Base-by-base conservation (phyloP, 2,113 vertebrate species). In the Collichthys lucidus region DNA sequence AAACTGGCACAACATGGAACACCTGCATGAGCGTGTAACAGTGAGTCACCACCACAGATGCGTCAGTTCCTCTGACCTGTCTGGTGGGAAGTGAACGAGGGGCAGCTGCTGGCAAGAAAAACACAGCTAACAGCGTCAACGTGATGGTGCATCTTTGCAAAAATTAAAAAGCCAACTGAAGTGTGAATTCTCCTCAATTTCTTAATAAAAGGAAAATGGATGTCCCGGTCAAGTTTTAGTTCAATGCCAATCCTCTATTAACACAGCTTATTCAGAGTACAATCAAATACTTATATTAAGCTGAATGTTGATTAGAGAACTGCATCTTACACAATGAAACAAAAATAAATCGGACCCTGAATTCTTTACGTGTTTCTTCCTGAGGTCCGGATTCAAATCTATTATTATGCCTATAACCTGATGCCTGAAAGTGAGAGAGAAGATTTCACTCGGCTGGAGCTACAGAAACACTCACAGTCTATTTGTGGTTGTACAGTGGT, bases 1-100 rank as follows among this genome's bases (percentile, higher is more conserved):
- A 68, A 86, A 74, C 63, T 81, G 88, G 79, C 60, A 62, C 71
- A 19, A 67, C 29, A 63, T n/a, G 12, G 42, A 77, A 85, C 84
- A 89, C 89, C 89, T 91, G 91, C 87, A 87, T 60, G 79, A 76
- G 81, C 82, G 81, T 64, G 87, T 63, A 82, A 57, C 78, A 40
- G 70, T 91, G 90, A 89, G 79, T 90, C 89, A 92, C 70, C 7
- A 1, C 68, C 73, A 72, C 73, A 56, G 10, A 76, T 85, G 77
- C 61, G 86, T 85, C 86, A 82, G 65, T 81, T 88, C 87, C 68
- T 77, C 62, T 11, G 55, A 61, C 56, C 84, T 2, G 7, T 63
- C 31, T 65, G 80, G 85, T 74, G 44, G 80, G 76, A 87, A 79
- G 49, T 46, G 67, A 85, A 80, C 69, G 59, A 46, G 20, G 63